A percentile compares a stretch with the other conserved stretches of the same genome.
phyloP scores from a whole-genome alignment of 2,797 vertebrate species.

The Helicolenus hilgendorfi region DNA sequence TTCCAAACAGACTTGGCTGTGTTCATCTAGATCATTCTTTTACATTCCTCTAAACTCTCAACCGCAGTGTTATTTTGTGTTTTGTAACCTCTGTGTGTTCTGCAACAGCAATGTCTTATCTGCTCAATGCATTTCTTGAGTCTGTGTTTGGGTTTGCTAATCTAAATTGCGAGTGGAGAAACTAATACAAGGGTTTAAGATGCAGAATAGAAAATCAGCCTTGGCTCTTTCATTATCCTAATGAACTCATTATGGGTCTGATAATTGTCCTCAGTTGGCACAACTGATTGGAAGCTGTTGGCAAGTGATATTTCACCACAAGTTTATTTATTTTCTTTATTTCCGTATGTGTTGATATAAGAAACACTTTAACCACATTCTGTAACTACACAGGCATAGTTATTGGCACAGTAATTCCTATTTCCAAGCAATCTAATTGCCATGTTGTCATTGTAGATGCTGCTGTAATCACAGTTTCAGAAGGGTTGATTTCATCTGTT shows the following conservation, averaged over 20 bases:
- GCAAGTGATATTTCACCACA: constrained; percentile 60
- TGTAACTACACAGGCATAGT: constrained; percentile 8
- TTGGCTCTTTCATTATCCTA: constrained; percentile 80
- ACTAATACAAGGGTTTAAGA: constrained; percentile 77
- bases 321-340: constrained; percentile 57
- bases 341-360: constrained; percentile 35
- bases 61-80: not conserved
- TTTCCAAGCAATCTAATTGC: constrained; percentile 20
- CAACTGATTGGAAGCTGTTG: constrained; percentile 70
- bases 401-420: constrained; percentile 20
- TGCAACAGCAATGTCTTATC: constrained; percentile 60
- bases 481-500: constrained; percentile 32
- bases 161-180: constrained; percentile 75
- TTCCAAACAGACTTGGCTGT: constrained; percentile 1
- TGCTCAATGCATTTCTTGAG: constrained; percentile 55
- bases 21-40: not conserved
- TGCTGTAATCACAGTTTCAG: constrained; percentile 39
- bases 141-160: constrained; percentile 67
- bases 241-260: constrained; percentile 84
- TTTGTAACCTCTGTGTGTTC: constrained; percentile 44
- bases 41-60: constrained; percentile 11
- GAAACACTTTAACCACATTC: constrained; percentile 10
- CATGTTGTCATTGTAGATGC: constrained; percentile 28
- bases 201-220: constrained; percentile 71
- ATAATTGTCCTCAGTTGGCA: constrained; percentile 78